Conservation (phyloP, 2,888 invertebrate species). For the Parnassius smintheus region DNA sequence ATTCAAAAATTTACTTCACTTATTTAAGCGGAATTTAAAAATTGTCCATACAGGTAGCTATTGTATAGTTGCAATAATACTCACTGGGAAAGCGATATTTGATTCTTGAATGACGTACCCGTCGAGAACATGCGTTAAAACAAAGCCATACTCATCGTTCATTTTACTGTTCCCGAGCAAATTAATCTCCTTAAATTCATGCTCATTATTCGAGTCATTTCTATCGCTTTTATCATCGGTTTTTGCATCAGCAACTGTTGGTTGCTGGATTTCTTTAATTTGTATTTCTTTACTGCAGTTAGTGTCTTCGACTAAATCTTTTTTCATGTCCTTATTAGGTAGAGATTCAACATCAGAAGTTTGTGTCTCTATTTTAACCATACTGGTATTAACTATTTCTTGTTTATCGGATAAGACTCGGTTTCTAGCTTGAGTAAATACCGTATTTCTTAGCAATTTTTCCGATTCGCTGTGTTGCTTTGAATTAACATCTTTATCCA, state of each 20-base stretch:
- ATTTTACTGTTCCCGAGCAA: constrained; percentile 23
- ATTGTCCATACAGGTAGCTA: no score
- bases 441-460: constrained; percentile 66
- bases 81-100: constrained; percentile 70
- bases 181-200: constrained; percentile 32
- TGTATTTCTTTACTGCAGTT: constrained; percentile 27
- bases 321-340: constrained; percentile 18
- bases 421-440: constrained; percentile 66
- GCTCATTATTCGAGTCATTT: constrained; percentile 34
- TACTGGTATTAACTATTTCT: constrained; percentile 28
- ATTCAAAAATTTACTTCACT: no score
- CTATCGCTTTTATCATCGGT: constrained; percentile 33
- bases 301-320: constrained; percentile 16
- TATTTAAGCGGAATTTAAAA: no score
- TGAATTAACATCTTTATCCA: constrained; percentile 18
- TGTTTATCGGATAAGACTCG: constrained; percentile 56
- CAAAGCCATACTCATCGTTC: constrained; percentile 43
- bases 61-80: constrained; percentile 35
- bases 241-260: constrained; percentile 29
- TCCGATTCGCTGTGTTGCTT: constrained; percentile 45
- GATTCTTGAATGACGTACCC: constrained; percentile 75
- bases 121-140: constrained; percentile 68
- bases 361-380: constrained; percentile 25
- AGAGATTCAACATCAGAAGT: constrained; percentile 19
- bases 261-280: constrained; percentile 28